Conservation (phyloP, 2,888 invertebrate genomes). For the Amphiduros pacificus region DNA sequence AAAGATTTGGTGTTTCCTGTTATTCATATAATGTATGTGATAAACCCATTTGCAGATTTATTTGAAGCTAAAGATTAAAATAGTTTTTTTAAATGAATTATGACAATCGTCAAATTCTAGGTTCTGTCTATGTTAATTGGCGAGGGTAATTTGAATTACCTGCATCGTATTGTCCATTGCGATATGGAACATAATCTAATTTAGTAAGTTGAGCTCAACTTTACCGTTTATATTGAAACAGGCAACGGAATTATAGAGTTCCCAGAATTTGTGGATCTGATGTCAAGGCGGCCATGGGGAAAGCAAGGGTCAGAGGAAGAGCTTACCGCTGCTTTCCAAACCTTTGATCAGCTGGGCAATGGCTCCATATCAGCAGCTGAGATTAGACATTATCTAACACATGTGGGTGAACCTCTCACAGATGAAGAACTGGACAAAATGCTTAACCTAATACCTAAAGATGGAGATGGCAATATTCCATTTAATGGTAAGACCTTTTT, state of each 20-base stretch:
- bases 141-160: too few relatives aligned
- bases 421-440: slow-evolving; percentile 99
- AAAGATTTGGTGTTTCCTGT: too few relatives aligned
- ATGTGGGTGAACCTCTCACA: slow-evolving; percentile 96
- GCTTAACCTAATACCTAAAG: slow-evolving; percentile 97
- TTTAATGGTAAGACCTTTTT: slow-evolving; percentile 76
- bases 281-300: slow-evolving; percentile 67
- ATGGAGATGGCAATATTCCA: slow-evolving; percentile 98
- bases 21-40: too few relatives aligned
- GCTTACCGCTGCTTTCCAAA: slow-evolving; percentile 97
- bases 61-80: too few relatives aligned
- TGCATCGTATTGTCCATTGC: too few relatives aligned
- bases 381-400: slow-evolving; percentile 98
- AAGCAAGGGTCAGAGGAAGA: slow-evolving; percentile 99
- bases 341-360: slow-evolving; percentile 96
- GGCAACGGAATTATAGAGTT: slow-evolving; percentile 24
- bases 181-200: too few relatives aligned
- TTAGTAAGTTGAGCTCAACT: too few relatives aligned
- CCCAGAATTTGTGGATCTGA: slow-evolving; percentile 25
- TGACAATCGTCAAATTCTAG: too few relatives aligned
- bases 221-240: background rate
- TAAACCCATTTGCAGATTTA: too few relatives aligned
- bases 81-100: too few relatives aligned
- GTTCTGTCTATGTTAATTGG: too few relatives aligned
- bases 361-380: slow-evolving; percentile 98